Evolutionary conservation across 2,797 vertebrate species (phyloP).

Genomic region (Diglossa cyanea): DNA sequence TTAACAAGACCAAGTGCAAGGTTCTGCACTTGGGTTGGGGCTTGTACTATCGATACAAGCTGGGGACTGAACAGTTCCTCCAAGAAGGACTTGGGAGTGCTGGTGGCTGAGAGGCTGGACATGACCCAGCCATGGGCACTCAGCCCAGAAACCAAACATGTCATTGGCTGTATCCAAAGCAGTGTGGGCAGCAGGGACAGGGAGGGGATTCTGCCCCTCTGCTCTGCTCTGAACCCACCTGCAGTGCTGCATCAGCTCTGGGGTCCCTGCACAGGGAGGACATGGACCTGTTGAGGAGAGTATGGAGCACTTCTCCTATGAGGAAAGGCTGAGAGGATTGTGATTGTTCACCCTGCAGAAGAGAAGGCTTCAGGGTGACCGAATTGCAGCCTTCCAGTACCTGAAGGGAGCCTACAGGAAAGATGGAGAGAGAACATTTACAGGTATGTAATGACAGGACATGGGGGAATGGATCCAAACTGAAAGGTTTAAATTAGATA

Average conservation of each 20-base stretch:
- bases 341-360: not conserved
- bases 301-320: not conserved
- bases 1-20: not conserved
- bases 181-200: accelerated
- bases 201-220: not conserved
- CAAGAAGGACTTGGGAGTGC: accelerated
- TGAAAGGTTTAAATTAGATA: not conserved
- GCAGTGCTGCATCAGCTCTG: not conserved
- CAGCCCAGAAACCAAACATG: accelerated
- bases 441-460: not conserved
- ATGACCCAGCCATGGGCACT: not conserved
- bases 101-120: not conserved
- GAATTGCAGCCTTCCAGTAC: not conserved
- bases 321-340: not conserved
- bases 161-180: not conserved
- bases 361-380: not conserved
- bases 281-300: accelerated
- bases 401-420: not conserved
- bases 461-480: not conserved
- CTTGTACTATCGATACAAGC: too few species aligned
- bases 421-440: not conserved
- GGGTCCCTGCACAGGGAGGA: accelerated
- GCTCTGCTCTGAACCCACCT: not conserved
- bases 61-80: not conserved
- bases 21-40: not conserved